Percentiles rank a stretch among this genome's conserved stretches.
phyloP scores from a whole-genome alignment of 2,113 vertebrate genomes.

The Tichodroma muraria region DNA sequence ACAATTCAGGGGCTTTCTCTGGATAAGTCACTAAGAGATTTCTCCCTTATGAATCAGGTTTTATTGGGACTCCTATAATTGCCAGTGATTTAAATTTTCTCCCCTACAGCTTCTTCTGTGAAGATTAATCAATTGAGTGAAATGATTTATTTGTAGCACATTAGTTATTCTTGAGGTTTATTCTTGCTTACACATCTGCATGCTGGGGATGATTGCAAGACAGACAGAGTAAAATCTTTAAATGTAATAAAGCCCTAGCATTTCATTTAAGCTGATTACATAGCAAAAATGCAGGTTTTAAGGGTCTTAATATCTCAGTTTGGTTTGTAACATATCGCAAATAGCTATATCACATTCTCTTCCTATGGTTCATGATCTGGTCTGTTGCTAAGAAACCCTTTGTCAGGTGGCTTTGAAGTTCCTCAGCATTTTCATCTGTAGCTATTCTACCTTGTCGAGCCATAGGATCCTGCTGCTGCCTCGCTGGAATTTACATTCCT shows the following conservation, averaged over 20 bases:
- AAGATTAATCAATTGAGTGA: neutral
- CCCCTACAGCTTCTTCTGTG: neutral
- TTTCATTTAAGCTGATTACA: neutral
- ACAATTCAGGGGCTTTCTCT: neutral
- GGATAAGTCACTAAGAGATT: neutral
- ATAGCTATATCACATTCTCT: neutral
- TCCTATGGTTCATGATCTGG: neutral
- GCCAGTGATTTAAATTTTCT: neutral
- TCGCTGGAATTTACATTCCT: neutral
- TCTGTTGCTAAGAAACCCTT: conserved; percentile 52
- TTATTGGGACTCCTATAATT: neutral
- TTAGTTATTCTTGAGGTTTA: neutral
- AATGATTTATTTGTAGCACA: neutral
- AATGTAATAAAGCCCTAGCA: neutral
- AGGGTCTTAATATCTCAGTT: neutral
- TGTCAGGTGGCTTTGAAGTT: conserved; percentile 37
- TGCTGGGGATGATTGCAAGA: neutral
- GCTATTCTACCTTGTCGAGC: neutral
- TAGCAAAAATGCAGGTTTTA: neutral
- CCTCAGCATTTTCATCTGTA: neutral
- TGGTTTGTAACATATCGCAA: neutral
- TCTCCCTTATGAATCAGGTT: neutral
- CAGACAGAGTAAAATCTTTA: neutral
- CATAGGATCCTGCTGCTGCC: neutral
- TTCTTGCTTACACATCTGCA: neutral